phyloP scores from a whole-genome alignment of 2,888 invertebrate species.

The Cactoblastis cactorum region DNA sequence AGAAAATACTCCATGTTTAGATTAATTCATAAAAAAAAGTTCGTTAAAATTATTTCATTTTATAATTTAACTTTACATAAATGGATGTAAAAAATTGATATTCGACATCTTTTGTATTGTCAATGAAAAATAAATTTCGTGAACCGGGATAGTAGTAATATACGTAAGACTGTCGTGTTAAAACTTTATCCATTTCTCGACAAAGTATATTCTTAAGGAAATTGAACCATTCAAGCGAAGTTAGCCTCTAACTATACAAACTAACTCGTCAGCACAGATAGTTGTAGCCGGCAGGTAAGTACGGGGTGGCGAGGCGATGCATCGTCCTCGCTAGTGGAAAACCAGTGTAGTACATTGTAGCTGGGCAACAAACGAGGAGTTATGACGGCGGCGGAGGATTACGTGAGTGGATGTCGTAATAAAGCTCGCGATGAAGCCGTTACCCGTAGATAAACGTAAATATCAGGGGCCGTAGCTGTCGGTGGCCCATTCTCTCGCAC shows the following conservation, averaged over 20 bases:
- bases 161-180: neutral
- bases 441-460: slow-evolving; percentile 79
- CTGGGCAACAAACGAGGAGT: slow-evolving; percentile 73
- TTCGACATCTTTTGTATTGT: too few species aligned
- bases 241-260: slow-evolving; percentile 26
- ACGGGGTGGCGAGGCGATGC: slow-evolving; percentile 36
- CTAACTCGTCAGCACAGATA: slow-evolving; percentile 18
- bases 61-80: too few species aligned
- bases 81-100: too few species aligned
- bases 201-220: neutral
- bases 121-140: too few species aligned
- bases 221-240: slow-evolving; percentile 19
- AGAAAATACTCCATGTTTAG: neutral
- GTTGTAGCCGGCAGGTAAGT: slow-evolving; percentile 15
- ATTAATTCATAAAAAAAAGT: too few species aligned
- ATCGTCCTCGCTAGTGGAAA: slow-evolving; percentile 54
- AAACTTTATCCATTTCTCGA: neutral
- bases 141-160: too few species aligned
- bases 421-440: slow-evolving; percentile 80
- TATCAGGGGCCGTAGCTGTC: slow-evolving; percentile 69
- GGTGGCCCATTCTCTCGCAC: slow-evolving; percentile 35
- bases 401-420: slow-evolving; percentile 80
- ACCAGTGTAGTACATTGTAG: slow-evolving; percentile 71
- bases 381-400: slow-evolving; percentile 76
- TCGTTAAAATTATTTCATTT: too few species aligned